These are phyloP conservation scores for Hirudinaria manillensis DNA, from an alignment of 2,888 invertebrate species.

Conservation along the genomic window DNA sequence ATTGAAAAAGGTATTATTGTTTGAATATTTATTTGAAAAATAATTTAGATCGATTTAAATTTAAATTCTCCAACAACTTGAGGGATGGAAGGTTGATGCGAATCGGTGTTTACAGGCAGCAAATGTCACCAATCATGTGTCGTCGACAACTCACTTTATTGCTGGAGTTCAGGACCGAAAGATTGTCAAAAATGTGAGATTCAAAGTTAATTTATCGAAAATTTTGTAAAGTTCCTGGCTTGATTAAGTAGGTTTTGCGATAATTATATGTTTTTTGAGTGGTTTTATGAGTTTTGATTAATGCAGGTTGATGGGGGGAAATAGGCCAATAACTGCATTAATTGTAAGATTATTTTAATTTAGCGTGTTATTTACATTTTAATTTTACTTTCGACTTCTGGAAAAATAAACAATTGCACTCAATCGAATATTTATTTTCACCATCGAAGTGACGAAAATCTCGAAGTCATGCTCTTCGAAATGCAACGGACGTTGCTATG, in stretches of 20 bases:
- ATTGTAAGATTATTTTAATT: too few species aligned
- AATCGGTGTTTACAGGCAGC: not conserved
- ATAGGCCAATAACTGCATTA: too few species aligned
- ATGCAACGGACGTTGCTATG: conserved; percentile 13
- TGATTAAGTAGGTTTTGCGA: not conserved
- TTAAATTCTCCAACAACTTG: not conserved
- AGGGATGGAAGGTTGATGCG: too few species aligned
- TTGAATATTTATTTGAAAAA: too few species aligned
- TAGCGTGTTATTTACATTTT: too few species aligned
- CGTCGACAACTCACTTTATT: not conserved
- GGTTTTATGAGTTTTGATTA: conserved; percentile 3
- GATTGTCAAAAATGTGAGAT: conserved; percentile 18
- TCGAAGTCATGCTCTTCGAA: conserved; percentile 4
- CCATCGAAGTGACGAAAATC: conserved; percentile 10
- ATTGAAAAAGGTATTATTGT: too few species aligned
- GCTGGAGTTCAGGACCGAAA: conserved; percentile 22
- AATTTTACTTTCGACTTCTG: too few species aligned
- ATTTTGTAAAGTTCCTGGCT: not conserved
- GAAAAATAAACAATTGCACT: too few species aligned
- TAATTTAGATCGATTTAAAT: not conserved
- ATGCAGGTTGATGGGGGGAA: too few species aligned
- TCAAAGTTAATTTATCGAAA: not conserved
- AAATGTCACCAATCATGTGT: not conserved
- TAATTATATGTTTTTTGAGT: not conserved
- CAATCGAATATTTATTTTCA: not conserved